Conservation (phyloP, 2,888 invertebrate genomes). For the Lissocephala sabroskyi region DNA sequence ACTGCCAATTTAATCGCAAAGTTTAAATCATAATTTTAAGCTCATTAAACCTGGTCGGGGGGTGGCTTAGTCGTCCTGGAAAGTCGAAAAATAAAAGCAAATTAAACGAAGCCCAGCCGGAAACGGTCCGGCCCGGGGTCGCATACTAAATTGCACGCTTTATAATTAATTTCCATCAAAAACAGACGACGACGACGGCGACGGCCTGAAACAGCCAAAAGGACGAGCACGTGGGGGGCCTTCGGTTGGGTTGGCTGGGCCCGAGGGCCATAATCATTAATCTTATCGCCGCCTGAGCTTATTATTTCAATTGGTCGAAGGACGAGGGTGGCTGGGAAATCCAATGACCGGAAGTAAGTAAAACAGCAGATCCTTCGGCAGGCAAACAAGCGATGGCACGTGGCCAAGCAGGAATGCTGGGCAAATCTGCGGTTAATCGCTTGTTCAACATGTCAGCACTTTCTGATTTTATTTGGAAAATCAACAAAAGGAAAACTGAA, state of each 20-base stretch:
- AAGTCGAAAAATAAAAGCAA: conserved; percentile 9
- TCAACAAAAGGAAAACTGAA: not conserved
- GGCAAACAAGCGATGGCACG: conserved; percentile 38
- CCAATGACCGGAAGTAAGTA: conserved; percentile 69
- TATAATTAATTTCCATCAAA: conserved; percentile 71
- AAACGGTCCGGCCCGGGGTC: not conserved
- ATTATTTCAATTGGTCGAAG: conserved; percentile 66
- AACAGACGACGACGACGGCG: conserved; percentile 57
- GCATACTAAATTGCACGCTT: conserved; percentile 69
- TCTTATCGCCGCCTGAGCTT: conserved; percentile 73
- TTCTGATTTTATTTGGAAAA: conserved; percentile 13
- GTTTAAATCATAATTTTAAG: conserved; percentile 45
- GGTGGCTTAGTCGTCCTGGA: conserved; percentile 2
- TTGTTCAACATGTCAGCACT: conserved; percentile 59
- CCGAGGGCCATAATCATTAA: conserved; percentile 70
- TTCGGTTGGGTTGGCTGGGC: no score
- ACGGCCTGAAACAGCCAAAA: not conserved
- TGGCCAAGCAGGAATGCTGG: conserved; percentile 26
- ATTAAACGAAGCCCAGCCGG: not conserved
- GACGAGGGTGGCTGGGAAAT: conserved; percentile 25
- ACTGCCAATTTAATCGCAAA: no score
- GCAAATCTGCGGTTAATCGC: conserved; percentile 61
- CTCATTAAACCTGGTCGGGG: conserved; percentile 44
- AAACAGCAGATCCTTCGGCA: conserved; percentile 42
- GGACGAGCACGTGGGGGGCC: no score